These are phyloP conservation scores for Ataeniobius toweri DNA, from an alignment of 2,797 vertebrate species.

Conservation along the genomic window DNA sequence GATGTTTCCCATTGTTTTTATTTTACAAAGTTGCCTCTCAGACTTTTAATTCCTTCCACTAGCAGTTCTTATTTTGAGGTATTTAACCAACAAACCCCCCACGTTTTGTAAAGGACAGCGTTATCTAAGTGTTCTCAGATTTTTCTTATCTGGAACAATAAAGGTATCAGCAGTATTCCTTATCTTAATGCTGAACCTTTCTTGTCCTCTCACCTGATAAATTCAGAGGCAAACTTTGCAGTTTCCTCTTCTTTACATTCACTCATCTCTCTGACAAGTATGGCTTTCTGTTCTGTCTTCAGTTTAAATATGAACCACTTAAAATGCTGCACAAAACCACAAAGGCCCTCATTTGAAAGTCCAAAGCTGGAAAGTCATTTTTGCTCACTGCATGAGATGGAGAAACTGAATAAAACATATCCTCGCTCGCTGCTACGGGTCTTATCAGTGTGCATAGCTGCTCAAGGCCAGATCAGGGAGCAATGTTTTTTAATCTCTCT, in stretches of 20 bases:
- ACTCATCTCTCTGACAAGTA: neutral
- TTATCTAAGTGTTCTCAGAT: neutral
- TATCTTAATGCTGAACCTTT: constrained; percentile 11
- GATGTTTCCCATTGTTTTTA: constrained; percentile 9
- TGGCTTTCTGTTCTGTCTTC: constrained; percentile 16
- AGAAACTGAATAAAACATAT: constrained; percentile 7
- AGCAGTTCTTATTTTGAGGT: neutral
- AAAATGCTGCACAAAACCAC: constrained; percentile 25
- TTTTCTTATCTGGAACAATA: constrained; percentile 1
- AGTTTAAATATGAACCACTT: constrained; percentile 5
- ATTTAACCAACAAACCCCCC: neutral
- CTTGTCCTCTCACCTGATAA: constrained; percentile 36
- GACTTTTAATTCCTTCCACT: neutral
- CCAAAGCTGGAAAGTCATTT: constrained; percentile 15
- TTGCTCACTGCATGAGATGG: neutral
- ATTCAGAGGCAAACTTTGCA: constrained; percentile 16
- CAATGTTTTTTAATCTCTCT: neutral
- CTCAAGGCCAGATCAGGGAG: constrained; percentile 26
- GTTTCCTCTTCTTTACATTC: constrained; percentile 6
- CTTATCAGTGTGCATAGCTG: constrained; percentile 8
- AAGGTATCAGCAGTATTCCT: neutral
- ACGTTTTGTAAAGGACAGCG: neutral
- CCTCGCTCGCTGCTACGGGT: neutral
- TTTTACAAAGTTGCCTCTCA: neutral
- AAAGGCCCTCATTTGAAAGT: constrained; percentile 45